Conservation (phyloP, 1,140 invertebrate genomes). For the Solen grandis region DNA sequence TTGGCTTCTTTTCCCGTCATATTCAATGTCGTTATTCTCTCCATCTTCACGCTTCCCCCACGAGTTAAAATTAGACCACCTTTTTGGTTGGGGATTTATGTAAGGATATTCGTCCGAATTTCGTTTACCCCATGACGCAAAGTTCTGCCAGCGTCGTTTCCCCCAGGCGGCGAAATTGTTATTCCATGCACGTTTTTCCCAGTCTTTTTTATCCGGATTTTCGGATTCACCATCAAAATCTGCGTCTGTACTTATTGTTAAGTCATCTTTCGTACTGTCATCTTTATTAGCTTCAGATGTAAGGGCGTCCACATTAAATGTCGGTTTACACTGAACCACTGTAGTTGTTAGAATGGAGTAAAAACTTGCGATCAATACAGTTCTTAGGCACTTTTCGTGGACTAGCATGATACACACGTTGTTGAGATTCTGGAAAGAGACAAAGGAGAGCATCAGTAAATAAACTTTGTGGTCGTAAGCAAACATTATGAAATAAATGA, state of each 20-base stretch:
- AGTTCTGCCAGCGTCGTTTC: slow-evolving; percentile 22
- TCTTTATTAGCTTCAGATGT: background rate
- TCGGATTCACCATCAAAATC: background rate
- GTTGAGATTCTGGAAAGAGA: too few species aligned
- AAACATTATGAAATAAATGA: too few species aligned
- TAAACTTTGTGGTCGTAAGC: too few species aligned
- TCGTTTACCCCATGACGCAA: slow-evolving; percentile 29
- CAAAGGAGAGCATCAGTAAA: too few species aligned
- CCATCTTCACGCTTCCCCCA: slow-evolving; percentile 41
- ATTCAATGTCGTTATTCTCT: background rate
- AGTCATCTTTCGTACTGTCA: background rate
- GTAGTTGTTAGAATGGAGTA: background rate
- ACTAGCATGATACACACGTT: slow-evolving; percentile 1
- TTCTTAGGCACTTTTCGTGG: slow-evolving; percentile 33
- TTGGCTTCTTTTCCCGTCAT: background rate
- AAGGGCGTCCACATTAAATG: background rate
- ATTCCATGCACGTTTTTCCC: background rate
- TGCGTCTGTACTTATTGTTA: background rate
- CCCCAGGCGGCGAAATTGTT: background rate
- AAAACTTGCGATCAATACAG: slow-evolving; percentile 1
- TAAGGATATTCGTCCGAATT: background rate
- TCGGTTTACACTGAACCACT: background rate
- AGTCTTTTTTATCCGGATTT: background rate
- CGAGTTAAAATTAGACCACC: slow-evolving; percentile 33
- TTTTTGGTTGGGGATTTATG: background rate